Evolutionary conservation across 2,113 vertebrate species (phyloP).

Genomic region (Lampris incognitus): DNA sequence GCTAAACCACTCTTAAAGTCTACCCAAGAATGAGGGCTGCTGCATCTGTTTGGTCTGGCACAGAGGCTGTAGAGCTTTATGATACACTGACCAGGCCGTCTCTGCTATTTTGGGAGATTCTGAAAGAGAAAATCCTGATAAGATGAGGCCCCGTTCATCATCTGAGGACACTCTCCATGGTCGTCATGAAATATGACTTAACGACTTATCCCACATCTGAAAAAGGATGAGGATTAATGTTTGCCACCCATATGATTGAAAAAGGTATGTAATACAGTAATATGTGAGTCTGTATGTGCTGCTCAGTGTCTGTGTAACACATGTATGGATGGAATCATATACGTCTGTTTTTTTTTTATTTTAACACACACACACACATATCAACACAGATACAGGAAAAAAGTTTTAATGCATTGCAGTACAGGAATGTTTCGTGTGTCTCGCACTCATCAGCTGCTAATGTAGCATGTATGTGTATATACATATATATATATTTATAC

Average conservation of each 20-base stretch:
- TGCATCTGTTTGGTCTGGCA: slow-evolving; percentile 27
- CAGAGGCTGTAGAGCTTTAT: slow-evolving; percentile 16
- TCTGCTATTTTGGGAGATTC: slow-evolving; percentile 9
- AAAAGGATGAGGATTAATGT: not conserved
- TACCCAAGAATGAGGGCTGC: slow-evolving; percentile 21
- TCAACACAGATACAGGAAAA: too few relatives aligned
- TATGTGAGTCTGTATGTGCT: slow-evolving; percentile 13
- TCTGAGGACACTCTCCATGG: not conserved
- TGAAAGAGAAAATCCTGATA: not conserved
- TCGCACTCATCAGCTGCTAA: too few relatives aligned
- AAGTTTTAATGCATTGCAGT: too few relatives aligned
- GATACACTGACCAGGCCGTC: slow-evolving; percentile 13
- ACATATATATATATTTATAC: too few relatives aligned
- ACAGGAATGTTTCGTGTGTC: too few relatives aligned
- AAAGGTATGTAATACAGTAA: slow-evolving; percentile 2
- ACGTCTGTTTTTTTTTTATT: too few relatives aligned
- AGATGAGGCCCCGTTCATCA: slow-evolving; percentile 6
- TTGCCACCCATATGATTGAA: slow-evolving; percentile 11
- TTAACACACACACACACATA: too few relatives aligned
- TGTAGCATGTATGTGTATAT: too few relatives aligned
- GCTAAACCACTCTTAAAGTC: slow-evolving; percentile 15
- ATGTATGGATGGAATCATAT: not conserved
- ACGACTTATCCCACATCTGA: slow-evolving; percentile 11
- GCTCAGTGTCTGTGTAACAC: not conserved
- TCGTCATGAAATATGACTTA: not conserved